Percentiles rank a stretch among this genome's conserved stretches.
These are phyloP conservation scores for Pinna nobilis DNA, from an alignment of 1,140 invertebrate genomes.

Conservation along the genomic window DNA sequence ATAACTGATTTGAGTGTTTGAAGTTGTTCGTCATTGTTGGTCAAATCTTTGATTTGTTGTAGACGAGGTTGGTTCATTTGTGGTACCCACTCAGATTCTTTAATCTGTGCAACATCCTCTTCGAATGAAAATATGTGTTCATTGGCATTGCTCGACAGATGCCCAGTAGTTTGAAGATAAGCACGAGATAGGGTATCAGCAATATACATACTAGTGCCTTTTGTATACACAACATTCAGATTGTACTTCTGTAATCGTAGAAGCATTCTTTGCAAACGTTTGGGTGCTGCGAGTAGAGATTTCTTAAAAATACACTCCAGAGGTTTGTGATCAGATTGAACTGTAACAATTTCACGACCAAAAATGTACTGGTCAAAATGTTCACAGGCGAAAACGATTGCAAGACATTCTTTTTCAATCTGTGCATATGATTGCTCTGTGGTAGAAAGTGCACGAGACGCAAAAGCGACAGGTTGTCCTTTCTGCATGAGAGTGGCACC, in stretches of 20 bases:
- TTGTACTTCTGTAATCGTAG: conserved; percentile 48
- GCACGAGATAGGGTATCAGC: conserved; percentile 20
- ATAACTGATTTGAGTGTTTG: conserved; percentile 23
- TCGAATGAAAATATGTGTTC: background rate
- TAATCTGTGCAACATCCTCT: background rate
- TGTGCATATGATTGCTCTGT: conserved; percentile 70
- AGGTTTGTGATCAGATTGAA: conserved; percentile 19
- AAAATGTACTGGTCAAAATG: conserved; percentile 57
- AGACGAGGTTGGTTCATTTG: background rate
- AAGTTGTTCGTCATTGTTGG: too few species aligned
- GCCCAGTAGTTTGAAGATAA: background rate
- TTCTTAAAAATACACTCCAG: conserved; percentile 24
- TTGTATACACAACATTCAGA: conserved; percentile 13
- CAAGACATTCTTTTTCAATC: conserved; percentile 75
- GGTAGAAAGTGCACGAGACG: conserved; percentile 63
- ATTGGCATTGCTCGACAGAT: too few species aligned
- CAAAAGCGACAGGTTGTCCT: conserved; percentile 69
- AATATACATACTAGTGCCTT: background rate
- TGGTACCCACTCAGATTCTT: conserved; percentile 8
- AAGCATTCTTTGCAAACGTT: conserved; percentile 40
- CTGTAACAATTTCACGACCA: background rate
- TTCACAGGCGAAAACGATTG: conserved; percentile 65
- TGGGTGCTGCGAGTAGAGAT: background rate
- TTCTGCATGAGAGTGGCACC: conserved; percentile 72
- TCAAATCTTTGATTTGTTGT: background rate